Evolutionary conservation across 2,113 vertebrate genomes (phyloP), one percentile per base, ranked within the genome.

Genomic region (Anguilla rostrata): DNA sequence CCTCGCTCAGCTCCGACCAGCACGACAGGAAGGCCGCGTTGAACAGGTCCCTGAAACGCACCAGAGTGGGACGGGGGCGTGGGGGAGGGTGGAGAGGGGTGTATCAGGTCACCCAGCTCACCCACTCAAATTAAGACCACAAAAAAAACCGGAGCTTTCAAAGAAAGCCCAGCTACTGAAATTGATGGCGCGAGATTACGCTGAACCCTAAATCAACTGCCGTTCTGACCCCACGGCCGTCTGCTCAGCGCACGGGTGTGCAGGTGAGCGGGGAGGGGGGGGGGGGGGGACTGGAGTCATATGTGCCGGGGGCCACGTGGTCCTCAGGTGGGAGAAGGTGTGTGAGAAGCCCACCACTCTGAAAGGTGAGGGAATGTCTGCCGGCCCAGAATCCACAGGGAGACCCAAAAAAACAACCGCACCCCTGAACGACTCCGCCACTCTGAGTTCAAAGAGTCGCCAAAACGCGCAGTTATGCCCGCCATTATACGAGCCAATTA

Each of bases 21-120:
- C 98, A 99, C 0, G 98, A 99, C 90, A 99, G 97, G 86, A 99
- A 99, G 0, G 98, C 98, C 0, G 98, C 98, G 0, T 99, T 99
- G 91, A 99, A 99, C 83, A 99, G 96, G 90, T 99, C 98, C 91
- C 98, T 99, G 92, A 12, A 5, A 66, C 8, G 43, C 60, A 66
- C 60, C 60, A 22, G 3, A 56, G 78, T 12, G 75, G 91, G 75
- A 57, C 84, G 78, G 34, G 34, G 34, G 34, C 34, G 34, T 34
- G 1, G 34, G 39, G 79, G 82, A 90, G n/a, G 40, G 41, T 34
- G 11, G 40, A 82, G 43, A 82, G 82, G 34, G 34, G 34, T 34
- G 34, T 34, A 22, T 66, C 26, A 75, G 66, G 41, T 3, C 34
- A 0, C 11, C 39, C 11, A 5, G 57, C 43, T 43, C 40, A 41